Evolutionary conservation across 92 coral and sea anemone genomes (phyloP).

Genomic region (Actinernus sp.): DNA sequence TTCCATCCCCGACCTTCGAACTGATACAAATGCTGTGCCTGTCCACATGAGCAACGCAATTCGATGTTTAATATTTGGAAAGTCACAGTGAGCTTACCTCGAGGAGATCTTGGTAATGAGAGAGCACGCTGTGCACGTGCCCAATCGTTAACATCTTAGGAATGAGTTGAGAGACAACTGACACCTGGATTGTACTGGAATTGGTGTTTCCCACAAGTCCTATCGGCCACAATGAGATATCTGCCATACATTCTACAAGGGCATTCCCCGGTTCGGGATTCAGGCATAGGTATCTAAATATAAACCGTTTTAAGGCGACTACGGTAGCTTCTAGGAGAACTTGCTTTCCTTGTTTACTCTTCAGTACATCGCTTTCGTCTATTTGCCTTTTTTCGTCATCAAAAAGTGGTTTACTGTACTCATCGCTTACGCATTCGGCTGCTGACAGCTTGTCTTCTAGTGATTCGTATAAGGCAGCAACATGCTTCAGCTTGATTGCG

Average conservation of each 20-base stretch:
- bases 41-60: too few species aligned
- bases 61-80: too few species aligned
- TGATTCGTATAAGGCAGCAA: conserved; percentile 89
- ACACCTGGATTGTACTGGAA: not conserved
- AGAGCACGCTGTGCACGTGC: conserved; percentile 34
- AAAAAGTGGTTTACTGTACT: conserved; percentile 23
- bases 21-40: too few species aligned
- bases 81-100: too few species aligned
- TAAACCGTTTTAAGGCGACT: conserved; percentile 89
- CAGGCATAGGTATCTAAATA: conserved; percentile 86
- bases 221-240: conserved; percentile 90
- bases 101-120: conserved; percentile 41
- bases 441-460: conserved; percentile 89
- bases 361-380: conserved; percentile 5
- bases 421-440: conserved; percentile 72
- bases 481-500: conserved; percentile 78
- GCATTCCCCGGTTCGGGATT: conserved; percentile 64
- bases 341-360: conserved; percentile 11
- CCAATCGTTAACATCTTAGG: conserved; percentile 46
- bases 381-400: conserved; percentile 30
- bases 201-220: conserved; percentile 19
- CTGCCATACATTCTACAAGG: conserved; percentile 66
- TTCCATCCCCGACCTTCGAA: too few species aligned
- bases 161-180: conserved; percentile 11
- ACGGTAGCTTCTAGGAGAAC: conserved; percentile 43